Evolutionary conservation across 2,113 vertebrate genomes (phyloP).

Genomic region (Oenanthe oenanthe): DNA sequence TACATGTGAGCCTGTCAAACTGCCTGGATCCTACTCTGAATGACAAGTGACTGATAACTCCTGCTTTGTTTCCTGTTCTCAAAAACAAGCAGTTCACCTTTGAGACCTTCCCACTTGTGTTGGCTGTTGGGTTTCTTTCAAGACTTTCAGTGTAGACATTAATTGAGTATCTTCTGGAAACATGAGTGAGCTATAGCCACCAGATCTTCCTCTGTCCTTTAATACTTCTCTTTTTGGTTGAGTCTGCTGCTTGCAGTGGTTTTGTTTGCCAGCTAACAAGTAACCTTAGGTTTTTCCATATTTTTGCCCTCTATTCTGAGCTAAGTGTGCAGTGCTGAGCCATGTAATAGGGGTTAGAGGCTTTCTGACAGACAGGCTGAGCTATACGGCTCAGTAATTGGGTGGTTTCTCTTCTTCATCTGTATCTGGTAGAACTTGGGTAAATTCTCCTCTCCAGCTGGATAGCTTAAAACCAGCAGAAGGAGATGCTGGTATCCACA

Average conservation of each 20-base stretch:
- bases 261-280: neutral
- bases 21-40: neutral
- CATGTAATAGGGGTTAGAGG: neutral
- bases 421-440: neutral
- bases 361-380: neutral
- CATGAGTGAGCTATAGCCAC: neutral
- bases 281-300: neutral
- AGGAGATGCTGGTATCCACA: neutral
- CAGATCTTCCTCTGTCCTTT: neutral
- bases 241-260: neutral
- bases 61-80: neutral
- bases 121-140: neutral
- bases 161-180: neutral
- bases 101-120: neutral
- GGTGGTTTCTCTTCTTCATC: neutral
- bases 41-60: neutral
- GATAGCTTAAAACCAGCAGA: neutral
- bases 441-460: neutral
- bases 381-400: rapidly evolving
- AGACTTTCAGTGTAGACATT: neutral
- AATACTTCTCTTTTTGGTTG: neutral
- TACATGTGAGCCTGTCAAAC: neutral
- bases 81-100: neutral
- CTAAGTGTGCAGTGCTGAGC: neutral
- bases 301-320: neutral